Percentiles rank a stretch among this genome's conserved stretches.
These are phyloP conservation scores for Eupeodes corollae DNA, from an alignment of 1,140 invertebrate genomes.

Conservation along the genomic window DNA sequence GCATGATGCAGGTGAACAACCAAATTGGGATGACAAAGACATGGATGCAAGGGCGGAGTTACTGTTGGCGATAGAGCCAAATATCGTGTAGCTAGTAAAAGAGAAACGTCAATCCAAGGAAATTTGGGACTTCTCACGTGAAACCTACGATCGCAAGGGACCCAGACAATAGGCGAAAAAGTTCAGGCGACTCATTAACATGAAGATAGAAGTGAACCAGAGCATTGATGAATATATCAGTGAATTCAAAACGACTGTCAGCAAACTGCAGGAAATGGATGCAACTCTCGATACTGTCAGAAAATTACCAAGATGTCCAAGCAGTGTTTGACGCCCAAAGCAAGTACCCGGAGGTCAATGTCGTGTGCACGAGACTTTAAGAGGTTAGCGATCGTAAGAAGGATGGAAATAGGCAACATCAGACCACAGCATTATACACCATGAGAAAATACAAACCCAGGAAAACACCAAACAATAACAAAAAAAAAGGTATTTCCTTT, in stretches of 20 bases:
- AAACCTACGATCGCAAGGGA: no score
- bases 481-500: neutral
- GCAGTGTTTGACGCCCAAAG: constrained; percentile 1
- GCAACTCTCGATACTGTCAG: neutral
- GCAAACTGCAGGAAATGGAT: constrained; percentile 2
- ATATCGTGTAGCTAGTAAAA: no score
- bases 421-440: neutral
- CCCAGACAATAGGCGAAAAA: no score
- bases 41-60: no score
- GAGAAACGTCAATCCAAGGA: no score
- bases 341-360: neutral
- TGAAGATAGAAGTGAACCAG: neutral
- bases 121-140: no score
- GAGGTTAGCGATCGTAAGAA: constrained; percentile 1
- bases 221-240: neutral
- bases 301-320: neutral
- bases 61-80: no score
- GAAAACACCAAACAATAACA: neutral
- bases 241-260: neutral
- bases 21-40: no score
- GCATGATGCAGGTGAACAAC: no score
- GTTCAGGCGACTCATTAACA: no score
- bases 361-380: neutral
- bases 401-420: no score
- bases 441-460: neutral